Evolutionary conservation across 2,888 invertebrate genomes (phyloP).

Genomic region (Tipula unca): DNA sequence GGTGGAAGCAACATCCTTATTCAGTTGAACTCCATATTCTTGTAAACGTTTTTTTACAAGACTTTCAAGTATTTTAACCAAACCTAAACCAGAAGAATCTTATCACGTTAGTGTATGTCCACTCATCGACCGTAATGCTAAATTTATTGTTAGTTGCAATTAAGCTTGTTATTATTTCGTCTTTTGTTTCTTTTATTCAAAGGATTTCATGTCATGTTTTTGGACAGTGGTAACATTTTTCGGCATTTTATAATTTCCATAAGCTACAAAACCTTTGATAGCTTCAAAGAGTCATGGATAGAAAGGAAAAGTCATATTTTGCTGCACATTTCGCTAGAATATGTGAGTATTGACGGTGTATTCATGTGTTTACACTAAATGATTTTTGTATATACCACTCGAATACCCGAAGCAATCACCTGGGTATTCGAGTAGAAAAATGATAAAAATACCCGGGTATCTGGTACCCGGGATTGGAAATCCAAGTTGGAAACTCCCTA

Average conservation of each 20-base stretch:
- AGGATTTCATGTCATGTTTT: not conserved
- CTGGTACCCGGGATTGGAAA: too few species aligned
- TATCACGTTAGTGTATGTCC: not conserved
- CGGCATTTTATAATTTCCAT: conserved; percentile 14
- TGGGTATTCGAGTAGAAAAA: too few species aligned
- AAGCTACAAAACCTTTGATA: not conserved
- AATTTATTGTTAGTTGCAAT: not conserved
- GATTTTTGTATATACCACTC: too few species aligned
- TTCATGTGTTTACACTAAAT: too few species aligned
- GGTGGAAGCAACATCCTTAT: not conserved
- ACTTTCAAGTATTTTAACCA: not conserved
- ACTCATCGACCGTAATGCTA: not conserved
- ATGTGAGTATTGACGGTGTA: too few species aligned
- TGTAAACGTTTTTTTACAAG: not conserved
- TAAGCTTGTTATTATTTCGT: too few species aligned
- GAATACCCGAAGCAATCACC: too few species aligned
- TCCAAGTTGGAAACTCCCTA: too few species aligned
- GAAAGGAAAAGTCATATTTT: not conserved
- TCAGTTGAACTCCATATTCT: too few species aligned
- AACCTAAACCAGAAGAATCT: too few species aligned
- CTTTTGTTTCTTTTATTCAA: too few species aligned
- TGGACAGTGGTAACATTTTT: not conserved
- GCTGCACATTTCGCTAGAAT: not conserved
- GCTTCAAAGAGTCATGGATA: not conserved
- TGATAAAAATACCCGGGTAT: too few species aligned